Conservation (phyloP, 30 jellyfish, hydroid and myxozoan genomes). For the Hydra vulgaris region DNA sequence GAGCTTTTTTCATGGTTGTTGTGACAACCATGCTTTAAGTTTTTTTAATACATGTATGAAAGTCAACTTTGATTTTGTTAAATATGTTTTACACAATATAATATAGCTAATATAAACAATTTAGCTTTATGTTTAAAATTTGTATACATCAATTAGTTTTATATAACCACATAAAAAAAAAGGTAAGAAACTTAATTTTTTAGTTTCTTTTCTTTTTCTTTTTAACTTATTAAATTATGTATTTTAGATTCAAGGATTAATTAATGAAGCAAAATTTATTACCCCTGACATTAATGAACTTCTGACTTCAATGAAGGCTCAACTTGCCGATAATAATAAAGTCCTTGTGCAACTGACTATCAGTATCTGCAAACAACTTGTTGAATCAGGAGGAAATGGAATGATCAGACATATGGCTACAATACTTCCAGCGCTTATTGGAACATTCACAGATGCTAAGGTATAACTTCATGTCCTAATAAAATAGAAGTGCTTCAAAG, state of each 20-base stretch:
- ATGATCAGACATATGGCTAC: conserved; percentile 42
- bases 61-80: neutral
- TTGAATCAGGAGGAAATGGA: conserved; percentile 59
- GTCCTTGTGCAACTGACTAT: conserved; percentile 46
- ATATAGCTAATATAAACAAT: too few relatives aligned
- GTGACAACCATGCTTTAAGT: neutral
- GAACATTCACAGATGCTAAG: conserved; percentile 69
- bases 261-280: conserved; percentile 58
- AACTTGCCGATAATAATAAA: conserved; percentile 73
- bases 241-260: conserved; percentile 42
- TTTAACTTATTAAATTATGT: too few relatives aligned
- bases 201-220: neutral
- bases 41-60: neutral
- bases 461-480: conserved; percentile 11
- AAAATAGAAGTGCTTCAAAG: neutral
- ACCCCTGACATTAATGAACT: conserved; percentile 74
- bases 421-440: conserved; percentile 60
- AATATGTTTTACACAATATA: neutral
- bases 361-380: conserved; percentile 60
- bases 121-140: too few relatives aligned
- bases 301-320: conserved; percentile 45
- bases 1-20: neutral
- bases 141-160: neutral
- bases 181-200: too few relatives aligned
- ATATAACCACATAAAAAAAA: too few relatives aligned